Evolutionary conservation across 1,140 invertebrate genomes (phyloP), one percentile per base, ranked within the genome.

Genomic region (Philotrypesis tridentata): DNA sequence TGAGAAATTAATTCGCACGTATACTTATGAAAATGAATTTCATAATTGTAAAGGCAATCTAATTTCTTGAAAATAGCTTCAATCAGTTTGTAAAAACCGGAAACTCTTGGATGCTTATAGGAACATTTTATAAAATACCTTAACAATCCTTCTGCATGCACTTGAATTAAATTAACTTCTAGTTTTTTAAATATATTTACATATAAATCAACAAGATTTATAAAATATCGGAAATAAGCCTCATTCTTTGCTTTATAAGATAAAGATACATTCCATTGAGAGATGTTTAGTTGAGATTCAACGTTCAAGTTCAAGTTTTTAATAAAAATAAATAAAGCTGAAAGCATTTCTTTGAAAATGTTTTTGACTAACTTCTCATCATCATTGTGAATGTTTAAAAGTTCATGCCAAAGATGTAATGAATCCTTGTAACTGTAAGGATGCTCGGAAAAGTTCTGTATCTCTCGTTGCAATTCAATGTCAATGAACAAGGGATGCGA

Each of bases 131-230:
- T 91, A 12, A 94, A 86, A 82, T 92, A 89, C 72, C 92, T 89
- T 25, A 93, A 85, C 83, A 94, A 93, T 73, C 88, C 91, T 71
- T 92, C 90, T 21, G 94, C 85, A 89, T 92, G 94, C 60, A 91
- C 89, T 78, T 91, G 86, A n/a, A 92, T 43, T 21, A 90, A 76
- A 17, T 83, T 79, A 27, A 86, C 87, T 48, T 93, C 87, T 14
- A 92, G 88, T 2, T 87, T 70, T 3, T 90, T 85, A 14, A 95
- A 89, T 27, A 96, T 87, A 77, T 94, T 93, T 7, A 90, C 84
- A 82, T 93, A 92, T 84, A 96, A 93, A 79, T 95, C 94, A 8
- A 94, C 93, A 6, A 96, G 79, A 87, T 96, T 96, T 12, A 95
- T 91, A 82, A 96, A 95, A 75, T 95, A 93, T 82, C 94, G 92